Evolutionary conservation across 1,140 invertebrate species (phyloP), one percentile per base, ranked within the genome.

Genomic region (Bombus superbus): DNA sequence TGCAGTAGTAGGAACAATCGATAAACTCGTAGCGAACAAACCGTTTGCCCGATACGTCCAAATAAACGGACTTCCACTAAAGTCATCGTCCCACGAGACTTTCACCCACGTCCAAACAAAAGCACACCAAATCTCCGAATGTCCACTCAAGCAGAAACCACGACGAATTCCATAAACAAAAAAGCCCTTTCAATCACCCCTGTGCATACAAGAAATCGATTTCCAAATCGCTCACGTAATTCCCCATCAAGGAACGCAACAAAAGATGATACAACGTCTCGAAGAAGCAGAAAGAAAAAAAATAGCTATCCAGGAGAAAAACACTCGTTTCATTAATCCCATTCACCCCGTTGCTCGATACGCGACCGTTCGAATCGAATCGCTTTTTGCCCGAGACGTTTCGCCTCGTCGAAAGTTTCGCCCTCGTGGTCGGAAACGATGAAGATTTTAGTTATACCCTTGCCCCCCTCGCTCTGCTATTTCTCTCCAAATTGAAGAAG

Each of bases 371-470:
- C 78, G 69, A 25, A n/a, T 47, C 77, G 69, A 47, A 18, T 66
- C 69, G 28, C 4, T 66, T 85, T 69, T 75, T 74, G 13, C 59
- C 40, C 64, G 42, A 62, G 28, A 44, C 57, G 35, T 57, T 9
- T 25, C 40, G 6, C 18, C 32, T 74, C 40, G 38, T 62, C 57
- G 44, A 40, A 69, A 81, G 68, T 42, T 77, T 71, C 38, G 71
- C 75, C 38, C 74, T 53, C 82, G 28, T 81, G 88, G 47, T 59
- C 80, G 80, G 79, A 69, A 83, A 80, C 85, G 85, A 88, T 91
- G 90, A 92, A 92, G 89, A 92, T 92, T 92, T 91, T 88, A 92
- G 89, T 86, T 90, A 87, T 91, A 82, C 87, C 81, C 75, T 40
- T 35, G 25, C 32, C 15, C 64, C n/a, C 44, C 15, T 42, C 32